Evolutionary conservation across 2,797 vertebrate genomes (phyloP).

Genomic region (Etheostoma nigrum): DNA sequence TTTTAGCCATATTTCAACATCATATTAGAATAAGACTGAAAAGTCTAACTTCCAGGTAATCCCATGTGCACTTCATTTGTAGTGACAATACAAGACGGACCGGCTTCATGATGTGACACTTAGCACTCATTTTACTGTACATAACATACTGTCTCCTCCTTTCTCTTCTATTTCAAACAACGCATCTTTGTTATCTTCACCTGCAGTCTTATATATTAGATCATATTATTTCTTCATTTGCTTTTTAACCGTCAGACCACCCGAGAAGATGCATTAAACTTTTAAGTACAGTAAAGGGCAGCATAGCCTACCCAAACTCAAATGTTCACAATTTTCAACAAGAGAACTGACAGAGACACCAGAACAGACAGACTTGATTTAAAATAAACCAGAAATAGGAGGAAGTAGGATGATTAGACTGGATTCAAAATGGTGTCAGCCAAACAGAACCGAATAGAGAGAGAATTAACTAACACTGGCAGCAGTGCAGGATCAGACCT

Average conservation of each 20-base stretch:
- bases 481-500: background rate
- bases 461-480: background rate
- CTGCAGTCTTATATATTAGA: background rate
- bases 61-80: background rate
- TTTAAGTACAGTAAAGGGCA: background rate
- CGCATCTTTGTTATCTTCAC: background rate
- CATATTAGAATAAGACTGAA: too few species aligned
- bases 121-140: background rate
- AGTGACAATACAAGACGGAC: background rate
- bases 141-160: background rate
- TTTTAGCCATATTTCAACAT: background rate
- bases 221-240: background rate
- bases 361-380: background rate
- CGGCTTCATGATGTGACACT: background rate
- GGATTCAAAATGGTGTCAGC: constrained; percentile 1
- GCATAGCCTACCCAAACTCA: background rate
- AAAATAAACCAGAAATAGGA: background rate
- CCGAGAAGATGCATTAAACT: background rate
- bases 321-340: background rate
- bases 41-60: background rate
- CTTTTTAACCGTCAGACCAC: background rate
- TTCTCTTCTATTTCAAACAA: background rate
- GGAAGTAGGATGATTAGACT: background rate
- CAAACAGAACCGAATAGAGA: background rate
- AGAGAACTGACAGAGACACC: background rate